Base-by-base conservation (phyloP, 2,888 invertebrate genomes). In the Rhagium mordax region DNA sequence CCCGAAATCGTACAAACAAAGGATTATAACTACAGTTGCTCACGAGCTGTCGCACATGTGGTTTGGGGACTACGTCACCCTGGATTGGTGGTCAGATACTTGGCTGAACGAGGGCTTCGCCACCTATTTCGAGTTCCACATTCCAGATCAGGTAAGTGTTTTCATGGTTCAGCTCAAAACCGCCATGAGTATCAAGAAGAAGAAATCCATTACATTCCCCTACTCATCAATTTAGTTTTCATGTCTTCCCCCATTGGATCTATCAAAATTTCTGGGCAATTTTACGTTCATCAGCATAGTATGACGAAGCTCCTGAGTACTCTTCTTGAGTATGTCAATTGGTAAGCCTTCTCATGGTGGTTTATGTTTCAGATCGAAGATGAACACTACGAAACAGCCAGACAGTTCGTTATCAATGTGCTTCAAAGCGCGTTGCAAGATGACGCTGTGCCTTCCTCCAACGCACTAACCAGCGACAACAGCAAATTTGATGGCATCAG, bases 31-130 rank as follows among this genome's bases (percentile, higher is more conserved):
- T 27, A 92, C 92, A 0, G 89, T 94, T 4, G 90, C 93, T 0
- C 96, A 96, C 81, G 96, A 96, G 85, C 86, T 94, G 64, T 92
- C 93, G 0, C 96, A 96, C 85, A 94, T 93, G 89, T 95, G 95
- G 95, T 94, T 95, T 79, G 95, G 95, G 7, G 94, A 95, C 83
- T 88, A 93, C 18, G 92, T 94, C 8, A 94, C 94, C 0, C 92
- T 93, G 68, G 90, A 91, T 53, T 93, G 94, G 94, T 94, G 94
- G 94, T 90, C 91, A 70, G 92, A 91, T 79, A 88, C 92, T 1
- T 94, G 94, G 93, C 88, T 94, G 0, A 94, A 93, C 83, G 94
- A 94, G 84, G 94, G 92, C 0, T 94, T 94, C 73, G 94, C 94
- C 0, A 89, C 91, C 80, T 94, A 91, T 85, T 94, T 94, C 82